These are phyloP conservation scores for Lutraria rhynchaena DNA, from an alignment of 1,140 invertebrate genomes.

Conservation along the genomic window DNA sequence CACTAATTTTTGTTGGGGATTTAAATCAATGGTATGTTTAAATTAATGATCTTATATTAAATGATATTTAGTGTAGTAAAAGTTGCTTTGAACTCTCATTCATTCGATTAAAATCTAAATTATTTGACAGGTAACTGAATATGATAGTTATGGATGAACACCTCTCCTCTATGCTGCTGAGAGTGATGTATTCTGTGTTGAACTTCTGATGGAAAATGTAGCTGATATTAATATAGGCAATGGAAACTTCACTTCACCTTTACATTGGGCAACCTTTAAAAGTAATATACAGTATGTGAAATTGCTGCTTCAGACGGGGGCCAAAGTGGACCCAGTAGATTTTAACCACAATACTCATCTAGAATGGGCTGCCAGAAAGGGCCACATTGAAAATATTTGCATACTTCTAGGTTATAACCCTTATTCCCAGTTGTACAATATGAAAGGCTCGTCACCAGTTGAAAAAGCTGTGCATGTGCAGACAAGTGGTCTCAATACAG, in stretches of 20 bases:
- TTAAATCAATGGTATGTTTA: no score
- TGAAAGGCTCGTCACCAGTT: slow-evolving; percentile 68
- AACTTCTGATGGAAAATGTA: slow-evolving; percentile 73
- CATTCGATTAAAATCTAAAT: no score
- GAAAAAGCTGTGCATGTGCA: slow-evolving; percentile 71
- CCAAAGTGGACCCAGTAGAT: slow-evolving; percentile 81
- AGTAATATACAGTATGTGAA: slow-evolving; percentile 79
- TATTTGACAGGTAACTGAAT: slow-evolving; percentile 78
- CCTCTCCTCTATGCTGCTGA: slow-evolving; percentile 81
- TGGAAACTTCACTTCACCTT: slow-evolving; percentile 75
- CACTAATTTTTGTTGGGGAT: no score
- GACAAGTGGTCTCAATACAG: slow-evolving; percentile 74
- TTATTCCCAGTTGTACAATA: slow-evolving; percentile 81
- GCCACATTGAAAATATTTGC: slow-evolving; percentile 93
- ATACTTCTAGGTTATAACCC: slow-evolving; percentile 89
- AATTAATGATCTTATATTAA: no score
- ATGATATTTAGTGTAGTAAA: no score
- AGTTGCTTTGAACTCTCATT: no score
- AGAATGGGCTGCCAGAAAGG: slow-evolving; percentile 94
- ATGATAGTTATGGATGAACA: slow-evolving; percentile 78
- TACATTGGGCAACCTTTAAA: slow-evolving; percentile 81
- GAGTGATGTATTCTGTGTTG: slow-evolving; percentile 71
- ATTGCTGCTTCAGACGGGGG: slow-evolving; percentile 81
- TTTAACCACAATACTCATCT: slow-evolving; percentile 80
- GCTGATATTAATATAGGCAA: slow-evolving; percentile 75